Evolutionary conservation across 2,113 vertebrate genomes (phyloP), one percentile per base, ranked within the genome.

Genomic region (Hydrochoerus hydrochaeris): DNA sequence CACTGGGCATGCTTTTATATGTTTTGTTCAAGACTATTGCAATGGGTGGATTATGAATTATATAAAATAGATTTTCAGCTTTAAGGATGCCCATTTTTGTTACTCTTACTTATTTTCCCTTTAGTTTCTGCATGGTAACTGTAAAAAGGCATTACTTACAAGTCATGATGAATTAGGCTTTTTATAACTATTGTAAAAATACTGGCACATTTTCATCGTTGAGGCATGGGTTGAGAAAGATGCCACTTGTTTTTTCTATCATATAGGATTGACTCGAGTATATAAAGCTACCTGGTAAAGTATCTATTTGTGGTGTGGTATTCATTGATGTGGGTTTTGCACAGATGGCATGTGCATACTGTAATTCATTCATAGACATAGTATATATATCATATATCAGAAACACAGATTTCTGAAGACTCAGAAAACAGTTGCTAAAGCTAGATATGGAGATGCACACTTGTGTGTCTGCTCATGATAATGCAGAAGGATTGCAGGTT

Each of bases 21-120:
- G 4, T 97, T 96, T 97, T 97, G 44, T 93, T 92, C 17, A 22
- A 81, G n/a, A 88, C 26, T 96, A 2, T 80, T 97, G 83, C 49
- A 86, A 85, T 94, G 81, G 97, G 78, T 88, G 41, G 75, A 16
- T 90, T 97, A n/a, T 67, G 2, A 97, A 46, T 71, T 97, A 58
- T 41, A 86, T 28, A 22, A 85, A 38, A 91, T 58, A 3, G 71
- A 80, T 22, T 91, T 95, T 95, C 54, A 90, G 22, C 41, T 95
- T 73, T 85, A 62, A 75, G n/a, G 88, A 69, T 41, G 86, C 35
- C 17, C 86, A 46, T 93, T 84, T 97, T 81, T 97, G 62, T 94
- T 97, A 94, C 17, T 62, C n/a, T 41, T 75, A 80, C 81, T 95
- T 92, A 85, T 95, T 94, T 85, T 32, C 11, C 22, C 67, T 58